Evolutionary conservation across 2,888 invertebrate genomes (phyloP).

Genomic region (Eilema depressum): DNA sequence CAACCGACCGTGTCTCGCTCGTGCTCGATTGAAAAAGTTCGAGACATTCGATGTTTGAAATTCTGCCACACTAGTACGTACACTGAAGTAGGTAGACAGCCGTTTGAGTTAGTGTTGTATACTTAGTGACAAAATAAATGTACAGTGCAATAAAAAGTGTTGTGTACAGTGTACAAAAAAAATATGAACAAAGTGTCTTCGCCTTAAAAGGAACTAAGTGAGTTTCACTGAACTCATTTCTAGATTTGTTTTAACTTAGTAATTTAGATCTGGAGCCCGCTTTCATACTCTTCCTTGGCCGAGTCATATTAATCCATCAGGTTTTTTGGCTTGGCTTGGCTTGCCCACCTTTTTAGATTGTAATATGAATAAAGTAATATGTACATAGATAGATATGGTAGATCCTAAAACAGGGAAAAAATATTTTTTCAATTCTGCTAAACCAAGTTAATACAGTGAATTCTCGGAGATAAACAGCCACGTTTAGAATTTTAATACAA

Average conservation of each 20-base stretch:
- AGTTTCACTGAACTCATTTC: not conserved
- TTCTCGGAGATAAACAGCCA: slow-evolving; percentile 45
- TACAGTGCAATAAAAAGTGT: not conserved
- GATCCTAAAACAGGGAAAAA: not conserved
- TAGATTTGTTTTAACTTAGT: not conserved
- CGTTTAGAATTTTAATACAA: slow-evolving; percentile 43
- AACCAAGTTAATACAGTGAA: slow-evolving; percentile 25
- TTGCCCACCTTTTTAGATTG: too few relatives aligned
- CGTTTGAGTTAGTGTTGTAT: not conserved
- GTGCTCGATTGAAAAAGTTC: slow-evolving; percentile 30
- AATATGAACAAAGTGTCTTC: not conserved
- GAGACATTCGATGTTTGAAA: slow-evolving; percentile 29
- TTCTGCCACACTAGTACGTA: slow-evolving; percentile 25
- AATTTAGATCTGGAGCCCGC: not conserved
- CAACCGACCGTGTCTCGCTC: slow-evolving; percentile 62
- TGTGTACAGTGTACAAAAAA: not conserved
- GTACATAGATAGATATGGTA: not conserved
- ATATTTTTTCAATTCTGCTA: slow-evolving; percentile 26
- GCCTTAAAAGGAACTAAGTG: not conserved
- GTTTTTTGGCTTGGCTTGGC: not conserved
- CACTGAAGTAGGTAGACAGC: not conserved
- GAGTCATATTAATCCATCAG: not conserved
- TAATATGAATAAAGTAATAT: not conserved
- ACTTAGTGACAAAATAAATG: not conserved
- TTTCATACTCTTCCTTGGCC: not conserved